Evolutionary conservation across 2,888 invertebrate genomes (phyloP), one percentile per base, ranked within the genome.

Genomic region (Lasius platythorax): DNA sequence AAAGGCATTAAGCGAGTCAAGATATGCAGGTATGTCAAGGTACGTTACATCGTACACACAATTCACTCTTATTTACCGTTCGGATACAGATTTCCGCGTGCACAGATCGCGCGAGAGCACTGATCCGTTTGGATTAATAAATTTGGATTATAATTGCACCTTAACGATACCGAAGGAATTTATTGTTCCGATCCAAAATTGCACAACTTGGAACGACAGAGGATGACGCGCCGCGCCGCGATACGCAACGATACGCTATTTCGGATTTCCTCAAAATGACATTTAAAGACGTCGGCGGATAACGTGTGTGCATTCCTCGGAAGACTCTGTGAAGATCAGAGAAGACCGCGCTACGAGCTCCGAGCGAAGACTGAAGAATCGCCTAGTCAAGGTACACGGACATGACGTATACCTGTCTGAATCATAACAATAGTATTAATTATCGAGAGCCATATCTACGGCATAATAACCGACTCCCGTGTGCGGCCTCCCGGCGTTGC

Each of bases 361-460:
- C 85, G 82, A 88, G 79, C 78, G 87, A 87, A 87, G 85, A 88
- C 89, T 89, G 90, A 72, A 58, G 86, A 84, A 89, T 89, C 86
- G 87, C 89, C 87, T 89, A 85, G 89, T 85, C 72, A 87, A 78
- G 85, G 88, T 92, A 89, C n/a, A 9, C 89, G 87, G 87, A 88
- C 90, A 90, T 91, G 89, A 90, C 86, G 91, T 93, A 23, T 23
- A 92, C 91, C 90, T 90, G 90, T 87, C 87, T 87, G 91, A 92
- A 94, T 94, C 94, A 94, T 94, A 94, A 95, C 94, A 95, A 94
- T 94, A 93, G 94, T 94, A 94, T 92, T 94, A 94, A 94, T 94
- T 94, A 92, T 89, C 88, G 89, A 91, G 89, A 92, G 92, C 90
- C 93, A 92, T 94, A 94, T 93, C 93, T 92, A 92, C 90, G 85